These are phyloP conservation scores for Xanthorhoe designata DNA, from an alignment of 2,888 invertebrate species.

Conservation along the genomic window DNA sequence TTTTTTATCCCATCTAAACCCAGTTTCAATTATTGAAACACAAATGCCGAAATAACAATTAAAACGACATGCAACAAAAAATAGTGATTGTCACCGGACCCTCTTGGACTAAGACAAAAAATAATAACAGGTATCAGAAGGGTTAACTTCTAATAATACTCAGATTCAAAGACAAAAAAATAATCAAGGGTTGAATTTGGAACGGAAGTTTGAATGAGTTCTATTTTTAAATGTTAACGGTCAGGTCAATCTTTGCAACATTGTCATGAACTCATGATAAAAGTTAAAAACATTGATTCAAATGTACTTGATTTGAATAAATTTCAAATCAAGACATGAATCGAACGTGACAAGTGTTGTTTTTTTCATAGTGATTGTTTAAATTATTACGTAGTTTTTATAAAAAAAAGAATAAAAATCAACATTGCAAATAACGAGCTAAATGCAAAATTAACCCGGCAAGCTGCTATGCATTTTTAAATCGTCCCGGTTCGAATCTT, in stretches of 20 bases:
- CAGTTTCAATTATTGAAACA: conserved; percentile 40
- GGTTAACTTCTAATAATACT: conserved; percentile 67
- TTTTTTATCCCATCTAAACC: conserved; percentile 24
- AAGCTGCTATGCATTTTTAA: conserved; percentile 55
- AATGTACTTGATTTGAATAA: no score
- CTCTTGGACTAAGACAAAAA: conserved; percentile 55
- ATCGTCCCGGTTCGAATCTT: conserved; percentile 43
- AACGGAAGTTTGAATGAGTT: conserved; percentile 63
- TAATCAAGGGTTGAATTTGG: conserved; percentile 67
- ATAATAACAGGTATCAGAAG: conserved; percentile 79
- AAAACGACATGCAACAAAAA: conserved; percentile 55
- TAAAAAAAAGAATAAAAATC: background rate
- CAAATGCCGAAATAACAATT: conserved; percentile 62
- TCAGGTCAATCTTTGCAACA: conserved; percentile 63
- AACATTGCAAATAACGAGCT: conserved; percentile 4
- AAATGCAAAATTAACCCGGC: conserved; percentile 30
- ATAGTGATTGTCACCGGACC: conserved; percentile 72
- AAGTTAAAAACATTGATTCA: no score
- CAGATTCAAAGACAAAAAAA: conserved; percentile 61
- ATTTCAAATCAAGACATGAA: no score
- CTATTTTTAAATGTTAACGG: conserved; percentile 59
- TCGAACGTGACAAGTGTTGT: no score
- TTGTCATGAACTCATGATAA: no score
- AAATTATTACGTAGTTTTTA: no score
- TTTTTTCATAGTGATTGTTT: no score